Base-by-base conservation (phyloP, 2,113 vertebrate species). In the Rhinolophus sinicus region DNA sequence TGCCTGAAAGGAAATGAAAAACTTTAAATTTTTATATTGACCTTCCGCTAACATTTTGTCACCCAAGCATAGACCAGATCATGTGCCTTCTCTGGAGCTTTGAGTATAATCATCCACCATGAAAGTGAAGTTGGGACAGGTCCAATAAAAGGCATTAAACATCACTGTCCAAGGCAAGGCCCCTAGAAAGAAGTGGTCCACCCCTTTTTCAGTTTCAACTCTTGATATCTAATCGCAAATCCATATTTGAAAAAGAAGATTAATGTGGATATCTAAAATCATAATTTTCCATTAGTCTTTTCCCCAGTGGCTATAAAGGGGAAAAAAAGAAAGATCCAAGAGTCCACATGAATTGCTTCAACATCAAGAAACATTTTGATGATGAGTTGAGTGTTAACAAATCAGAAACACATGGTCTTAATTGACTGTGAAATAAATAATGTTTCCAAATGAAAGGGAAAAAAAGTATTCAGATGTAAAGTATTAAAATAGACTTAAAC, bases 321-420 rank as follows among this genome's bases (percentile, higher is more conserved):
- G 28, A 14, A 13, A 26, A 62, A 65, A 85, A 95, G 80, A 54
- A 92, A 75, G 69, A n/a, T 50, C 62, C 40, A 90, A 95, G 81
- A 95, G 88, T 90, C 5, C 3, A 83, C 73, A 84, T 33, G 86
- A 91, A 94, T 96, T 93, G 91, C 96, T 95, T 95, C 82, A 88
- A 94, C 96, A 96, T 96, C 95, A 96, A 97, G 96, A 94, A 96
- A 94, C 90, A 93, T 93, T 96, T 65, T 93, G 97, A 96, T 87
- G 93, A 88, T 56, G 96, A 96, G 92, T 52, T 64, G 95, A 95
- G 69, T 80, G 86, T 93, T 93, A 96, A 97, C 93, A 96, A 97
- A 96, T 97, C 97, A 93, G 77, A 97, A 96, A 94, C 97, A 97
- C 94, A 95, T 95, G 97, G 90, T 94, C 91, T 94, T 98, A 97